phyloP scores from a whole-genome alignment of 2,888 invertebrate species.

The Ophion slaviceki region DNA sequence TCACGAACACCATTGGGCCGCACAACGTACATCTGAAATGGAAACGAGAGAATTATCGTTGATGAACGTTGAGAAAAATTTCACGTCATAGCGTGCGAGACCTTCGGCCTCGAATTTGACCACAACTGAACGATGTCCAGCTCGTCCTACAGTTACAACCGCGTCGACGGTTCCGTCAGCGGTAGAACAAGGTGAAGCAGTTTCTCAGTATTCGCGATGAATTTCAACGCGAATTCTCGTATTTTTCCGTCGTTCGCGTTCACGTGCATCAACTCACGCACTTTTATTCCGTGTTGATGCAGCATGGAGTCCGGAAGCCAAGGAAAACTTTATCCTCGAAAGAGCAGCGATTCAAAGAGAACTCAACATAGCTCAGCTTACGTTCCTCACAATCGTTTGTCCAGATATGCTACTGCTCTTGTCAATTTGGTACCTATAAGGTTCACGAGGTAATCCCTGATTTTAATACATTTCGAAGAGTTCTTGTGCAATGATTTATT shows the following conservation, averaged over 20 bases:
- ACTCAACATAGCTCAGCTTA: slow-evolving; percentile 74
- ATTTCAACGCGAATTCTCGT: background rate
- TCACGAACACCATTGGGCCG: background rate
- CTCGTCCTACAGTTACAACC: slow-evolving; percentile 61
- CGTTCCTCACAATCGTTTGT: slow-evolving; percentile 76
- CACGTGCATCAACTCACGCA: background rate
- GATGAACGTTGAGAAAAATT: slow-evolving; percentile 9
- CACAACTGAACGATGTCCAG: slow-evolving; percentile 50
- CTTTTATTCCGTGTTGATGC: background rate
- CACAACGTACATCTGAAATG: slow-evolving; percentile 40
- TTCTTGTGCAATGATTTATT: background rate
- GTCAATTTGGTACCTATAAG: slow-evolving; percentile 77
- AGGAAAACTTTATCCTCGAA: slow-evolving; percentile 62
- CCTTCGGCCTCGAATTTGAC: background rate
- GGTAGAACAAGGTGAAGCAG: slow-evolving; percentile 53
- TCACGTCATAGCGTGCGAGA: background rate
- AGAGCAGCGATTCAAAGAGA: slow-evolving; percentile 54
- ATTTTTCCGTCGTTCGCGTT: background rate
- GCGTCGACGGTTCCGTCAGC: slow-evolving; percentile 61
- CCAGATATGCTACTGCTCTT: slow-evolving; percentile 76
- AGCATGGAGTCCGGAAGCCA: slow-evolving; percentile 66
- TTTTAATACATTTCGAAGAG: background rate
- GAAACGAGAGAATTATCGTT: slow-evolving; percentile 27
- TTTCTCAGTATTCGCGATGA: background rate
- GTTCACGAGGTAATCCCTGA: slow-evolving; percentile 71